Conservation (phyloP, 2,797 vertebrate species). For the Allobates femoralis region DNA sequence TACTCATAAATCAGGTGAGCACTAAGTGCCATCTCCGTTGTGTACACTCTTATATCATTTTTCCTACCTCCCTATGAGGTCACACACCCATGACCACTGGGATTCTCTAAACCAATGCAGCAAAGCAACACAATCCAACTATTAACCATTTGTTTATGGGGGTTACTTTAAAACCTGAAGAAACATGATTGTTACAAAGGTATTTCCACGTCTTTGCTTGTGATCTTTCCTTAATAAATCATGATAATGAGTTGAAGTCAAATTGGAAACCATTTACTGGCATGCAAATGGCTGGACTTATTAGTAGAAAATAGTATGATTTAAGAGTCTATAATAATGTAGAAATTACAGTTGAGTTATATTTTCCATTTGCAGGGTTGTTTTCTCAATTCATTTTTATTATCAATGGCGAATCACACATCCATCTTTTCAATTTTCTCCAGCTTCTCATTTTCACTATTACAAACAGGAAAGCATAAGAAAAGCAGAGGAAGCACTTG, state of each 20-base stretch:
- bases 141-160: background rate
- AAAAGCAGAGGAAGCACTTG: too few relatives aligned
- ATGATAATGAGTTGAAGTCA: background rate
- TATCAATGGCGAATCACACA: background rate
- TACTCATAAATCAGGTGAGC: conserved; percentile 55
- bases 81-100: conserved; percentile 14
- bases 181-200: background rate
- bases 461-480: too few relatives aligned
- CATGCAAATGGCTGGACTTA: background rate
- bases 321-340: too few relatives aligned
- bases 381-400: background rate
- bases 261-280: background rate
- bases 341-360: background rate
- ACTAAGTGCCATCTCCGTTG: conserved; percentile 41
- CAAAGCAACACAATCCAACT: background rate
- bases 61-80: conserved; percentile 4
- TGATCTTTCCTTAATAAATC: background rate
- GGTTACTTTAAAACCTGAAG: background rate
- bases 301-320: too few relatives aligned
- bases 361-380: background rate
- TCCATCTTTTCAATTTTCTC: background rate
- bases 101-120: background rate
- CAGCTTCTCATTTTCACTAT: background rate
- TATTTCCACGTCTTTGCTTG: background rate
- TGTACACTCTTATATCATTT: conserved; percentile 55